phyloP scores from a whole-genome alignment of 2,113 vertebrate species.

The Tetraodon nigroviridis region DNA sequence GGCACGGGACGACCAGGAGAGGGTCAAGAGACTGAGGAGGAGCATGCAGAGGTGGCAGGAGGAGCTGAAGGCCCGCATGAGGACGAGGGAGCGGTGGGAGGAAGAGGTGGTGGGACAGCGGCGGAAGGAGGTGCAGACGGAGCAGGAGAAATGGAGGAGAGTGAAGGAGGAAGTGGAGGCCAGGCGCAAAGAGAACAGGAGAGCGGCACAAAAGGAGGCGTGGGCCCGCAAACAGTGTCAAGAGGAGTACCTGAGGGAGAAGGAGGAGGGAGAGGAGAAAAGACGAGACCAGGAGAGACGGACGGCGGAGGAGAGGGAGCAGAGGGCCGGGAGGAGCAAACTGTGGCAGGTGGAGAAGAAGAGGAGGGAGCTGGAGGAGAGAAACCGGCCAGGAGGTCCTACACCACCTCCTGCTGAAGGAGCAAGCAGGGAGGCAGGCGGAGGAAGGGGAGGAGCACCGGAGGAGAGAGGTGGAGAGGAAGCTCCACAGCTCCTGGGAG shows the following conservation, averaged over 20 bases:
- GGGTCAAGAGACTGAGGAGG: slow-evolving; percentile 48
- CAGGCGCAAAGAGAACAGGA: slow-evolving; percentile 29
- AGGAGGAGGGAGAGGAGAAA: slow-evolving; percentile 32
- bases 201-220: slow-evolving; percentile 35
- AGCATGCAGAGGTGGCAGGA: slow-evolving; percentile 57
- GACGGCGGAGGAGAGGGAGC: slow-evolving; percentile 51
- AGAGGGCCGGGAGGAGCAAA: slow-evolving; percentile 52
- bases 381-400: slow-evolving; percentile 67
- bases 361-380: slow-evolving; percentile 54
- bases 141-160: slow-evolving; percentile 45
- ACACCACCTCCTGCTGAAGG: slow-evolving; percentile 68
- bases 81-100: slow-evolving; percentile 48
- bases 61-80: slow-evolving; percentile 63
- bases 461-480: slow-evolving; percentile 63
- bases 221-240: slow-evolving; percentile 54
- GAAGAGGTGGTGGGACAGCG: slow-evolving; percentile 26
- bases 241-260: slow-evolving; percentile 54
- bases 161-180: slow-evolving; percentile 57
- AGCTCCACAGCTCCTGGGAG: slow-evolving; percentile 4
- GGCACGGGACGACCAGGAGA: slow-evolving; percentile 52
- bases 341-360: slow-evolving; percentile 29
- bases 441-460: slow-evolving; percentile 58
- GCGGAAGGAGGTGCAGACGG: slow-evolving; percentile 33
- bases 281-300: slow-evolving; percentile 44
- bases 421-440: slow-evolving; percentile 64